These are phyloP conservation scores for Balearica regulorum DNA, from an alignment of 2,797 vertebrate species.

Conservation along the genomic window DNA sequence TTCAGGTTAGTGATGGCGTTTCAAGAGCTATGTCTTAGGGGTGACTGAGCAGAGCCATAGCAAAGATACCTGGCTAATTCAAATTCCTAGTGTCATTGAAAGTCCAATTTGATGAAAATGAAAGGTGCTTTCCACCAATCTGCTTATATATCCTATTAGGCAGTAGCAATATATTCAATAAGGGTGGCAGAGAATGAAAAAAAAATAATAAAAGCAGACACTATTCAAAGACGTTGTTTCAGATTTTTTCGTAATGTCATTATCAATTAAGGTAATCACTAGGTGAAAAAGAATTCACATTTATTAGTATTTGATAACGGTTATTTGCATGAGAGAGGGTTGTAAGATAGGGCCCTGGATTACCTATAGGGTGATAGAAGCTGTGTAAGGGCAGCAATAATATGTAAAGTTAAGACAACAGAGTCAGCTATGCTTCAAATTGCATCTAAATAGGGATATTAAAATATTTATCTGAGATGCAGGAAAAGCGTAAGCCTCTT, in stretches of 20 bases:
- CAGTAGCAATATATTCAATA: background rate
- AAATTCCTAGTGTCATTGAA: background rate
- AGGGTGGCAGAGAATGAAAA: background rate
- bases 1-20: background rate
- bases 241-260: background rate
- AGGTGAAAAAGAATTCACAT: background rate
- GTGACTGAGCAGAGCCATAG: background rate
- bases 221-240: background rate
- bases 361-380: background rate
- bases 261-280: background rate
- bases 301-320: background rate
- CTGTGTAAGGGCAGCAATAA: background rate
- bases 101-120: background rate
- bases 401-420: background rate
- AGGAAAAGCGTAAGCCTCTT: background rate
- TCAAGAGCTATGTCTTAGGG: background rate
- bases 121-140: background rate
- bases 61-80: background rate
- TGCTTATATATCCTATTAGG: background rate
- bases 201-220: background rate
- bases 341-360: background rate
- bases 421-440: background rate
- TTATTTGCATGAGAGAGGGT: background rate
- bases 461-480: conserved; percentile 1
- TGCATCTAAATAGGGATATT: background rate